Evolutionary conservation across 1,140 invertebrate species (phyloP), one percentile per base, ranked within the genome.

Genomic region (Leptinotarsa lineolata): DNA sequence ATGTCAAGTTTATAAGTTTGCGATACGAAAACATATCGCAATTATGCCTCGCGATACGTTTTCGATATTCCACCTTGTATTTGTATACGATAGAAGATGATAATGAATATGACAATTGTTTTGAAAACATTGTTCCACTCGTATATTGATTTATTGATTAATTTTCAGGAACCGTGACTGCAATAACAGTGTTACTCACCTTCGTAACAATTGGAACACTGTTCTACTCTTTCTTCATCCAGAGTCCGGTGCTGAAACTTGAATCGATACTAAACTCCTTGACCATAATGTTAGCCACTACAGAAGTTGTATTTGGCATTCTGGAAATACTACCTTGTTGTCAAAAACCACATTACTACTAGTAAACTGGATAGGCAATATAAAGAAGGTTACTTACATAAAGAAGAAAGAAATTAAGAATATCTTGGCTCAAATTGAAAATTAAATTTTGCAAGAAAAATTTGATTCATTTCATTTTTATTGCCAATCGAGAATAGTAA

Each of bases 331-430:
- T 76, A 24, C 75, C 76, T 12, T 81, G 80, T 74, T 79, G 69
- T 63, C 68, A 74, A 67, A 79, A 75, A 73, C 72, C 72, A 54
- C 79, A 78, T 11, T 81, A 80, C 71, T 81, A 81, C 68, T 80
- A 73, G 76, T 39, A 11, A 39, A 39, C 30, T 11, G 30, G 8
- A 39, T 11, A 39, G 30, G 30, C 30, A 39, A 39, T 39, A 39
- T 39, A 39, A 3, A 39, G 1, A 39, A 2, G n/a, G n/a, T n/a
- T n/a, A n/a, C n/a, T n/a, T n/a, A n/a, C n/a, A 39, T 39, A 39
- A 3, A 39, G 30, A 11, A 39, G n/a, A n/a, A n/a, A n/a, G n/a
- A 39, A 39, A 39, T 39, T 8, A 11, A 39, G 30, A 39, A 39
- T 39, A 39, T 39, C 8, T 39, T 11, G 30, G 3, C 30, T 39